Evolutionary conservation across 2,113 vertebrate genomes (phyloP).

Genomic region (Pagrus major): DNA sequence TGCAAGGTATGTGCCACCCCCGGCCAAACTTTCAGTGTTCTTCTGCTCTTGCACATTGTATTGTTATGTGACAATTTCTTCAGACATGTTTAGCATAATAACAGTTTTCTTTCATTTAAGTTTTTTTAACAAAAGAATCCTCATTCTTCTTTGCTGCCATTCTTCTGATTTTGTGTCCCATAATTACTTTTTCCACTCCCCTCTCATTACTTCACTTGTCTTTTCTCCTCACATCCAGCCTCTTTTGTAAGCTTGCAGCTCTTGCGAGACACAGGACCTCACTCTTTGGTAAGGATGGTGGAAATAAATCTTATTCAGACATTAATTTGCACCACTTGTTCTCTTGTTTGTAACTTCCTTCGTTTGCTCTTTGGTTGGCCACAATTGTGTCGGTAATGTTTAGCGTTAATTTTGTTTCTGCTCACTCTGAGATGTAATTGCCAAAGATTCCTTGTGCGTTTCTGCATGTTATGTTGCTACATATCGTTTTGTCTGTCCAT

Average conservation of each 20-base stretch:
- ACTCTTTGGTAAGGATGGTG: conserved; percentile 78
- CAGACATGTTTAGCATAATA: not conserved
- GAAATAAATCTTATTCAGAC: conserved; percentile 10
- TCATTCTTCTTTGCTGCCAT: conserved; percentile 4
- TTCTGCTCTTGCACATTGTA: not conserved
- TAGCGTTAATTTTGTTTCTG: not conserved
- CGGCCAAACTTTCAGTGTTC: not conserved
- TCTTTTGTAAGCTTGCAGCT: conserved; percentile 83
- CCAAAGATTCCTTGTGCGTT: not conserved
- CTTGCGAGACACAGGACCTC: conserved; percentile 77
- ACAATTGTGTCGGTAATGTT: not conserved
- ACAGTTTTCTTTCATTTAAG: not conserved
- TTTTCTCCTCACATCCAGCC: conserved; percentile 66
- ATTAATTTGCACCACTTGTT: not conserved
- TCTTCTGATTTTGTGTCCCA: conserved; percentile 21
- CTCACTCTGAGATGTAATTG: not conserved
- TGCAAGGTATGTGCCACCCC: conserved; percentile 85
- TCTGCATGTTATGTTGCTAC: not conserved
- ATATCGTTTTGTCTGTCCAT: not conserved
- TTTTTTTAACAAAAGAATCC: not conserved
- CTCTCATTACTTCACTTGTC: conserved; percentile 27
- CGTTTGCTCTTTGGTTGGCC: not conserved
- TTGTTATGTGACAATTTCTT: not conserved
- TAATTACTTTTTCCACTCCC: conserved; percentile 23
- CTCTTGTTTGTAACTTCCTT: not conserved